Evolutionary conservation across 2,797 vertebrate species (phyloP).

Genomic region (Eulemur mongoz): DNA sequence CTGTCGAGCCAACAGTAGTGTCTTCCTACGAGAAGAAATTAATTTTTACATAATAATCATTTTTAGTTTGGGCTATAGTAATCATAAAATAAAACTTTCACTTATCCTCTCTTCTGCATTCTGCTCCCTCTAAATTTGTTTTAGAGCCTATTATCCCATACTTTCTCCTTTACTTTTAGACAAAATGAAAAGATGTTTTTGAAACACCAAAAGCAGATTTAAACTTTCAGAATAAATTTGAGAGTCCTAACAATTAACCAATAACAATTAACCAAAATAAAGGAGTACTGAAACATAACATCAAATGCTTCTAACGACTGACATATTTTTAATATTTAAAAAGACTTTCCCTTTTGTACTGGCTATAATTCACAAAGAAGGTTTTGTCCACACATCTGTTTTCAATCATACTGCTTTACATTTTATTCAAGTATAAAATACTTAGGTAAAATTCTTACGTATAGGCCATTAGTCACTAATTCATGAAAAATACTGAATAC

Average conservation of each 20-base stretch:
- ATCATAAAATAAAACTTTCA: background rate
- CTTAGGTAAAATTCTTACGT: background rate
- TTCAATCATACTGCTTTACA: background rate
- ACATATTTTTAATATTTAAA: background rate
- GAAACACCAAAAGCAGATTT: background rate
- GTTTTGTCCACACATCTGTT: background rate
- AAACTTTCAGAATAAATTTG: background rate
- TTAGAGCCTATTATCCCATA: background rate
- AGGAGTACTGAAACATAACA: background rate
- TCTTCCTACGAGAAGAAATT: slow-evolving; percentile 87
- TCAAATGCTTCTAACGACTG: background rate
- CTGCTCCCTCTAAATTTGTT: background rate
- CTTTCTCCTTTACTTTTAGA: background rate
- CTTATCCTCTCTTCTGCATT: background rate
- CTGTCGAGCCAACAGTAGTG: slow-evolving; percentile 93
- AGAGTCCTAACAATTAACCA: background rate
- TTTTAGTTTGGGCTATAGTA: background rate
- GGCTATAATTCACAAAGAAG: background rate
- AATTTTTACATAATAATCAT: background rate
- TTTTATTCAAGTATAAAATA: slow-evolving; percentile 28
- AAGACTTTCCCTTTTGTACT: background rate
- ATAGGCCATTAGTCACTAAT: background rate
- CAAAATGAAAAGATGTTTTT: background rate
- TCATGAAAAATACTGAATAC: background rate
- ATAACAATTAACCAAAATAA: background rate